Evolutionary conservation across 2,113 vertebrate genomes (phyloP), one percentile per base, ranked within the genome.

Genomic region (Crocuta crocuta): DNA sequence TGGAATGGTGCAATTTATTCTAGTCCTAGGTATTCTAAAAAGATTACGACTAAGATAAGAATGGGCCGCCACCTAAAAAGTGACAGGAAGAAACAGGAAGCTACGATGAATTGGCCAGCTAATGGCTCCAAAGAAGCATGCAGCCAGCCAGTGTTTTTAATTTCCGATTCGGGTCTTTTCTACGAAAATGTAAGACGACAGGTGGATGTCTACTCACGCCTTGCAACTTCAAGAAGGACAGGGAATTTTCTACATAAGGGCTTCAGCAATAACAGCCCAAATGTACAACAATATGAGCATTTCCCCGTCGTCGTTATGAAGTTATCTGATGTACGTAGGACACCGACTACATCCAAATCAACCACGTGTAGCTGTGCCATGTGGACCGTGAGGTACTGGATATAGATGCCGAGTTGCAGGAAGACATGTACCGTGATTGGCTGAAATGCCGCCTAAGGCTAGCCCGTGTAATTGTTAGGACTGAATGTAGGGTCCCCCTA

Each of bases 311-410:
- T 90, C 39, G 50, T 1, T 13, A 53, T n/a, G 28, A 70, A 70
- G 31, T 58, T 39, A 17, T 70, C n/a, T 17, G 43, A 71, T 26
- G 17, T 17, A 71, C 2, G 4, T 2, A 61, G 12, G 58, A 33
- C n/a, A 45, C 0, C 4, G 10, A 82, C 26, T 31, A 70, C 35
- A 21, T 16, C 4, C 26, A 70, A 31, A 33, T 26, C 48, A 55
- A 55, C 33, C 4, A 26, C 0, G 15, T 6, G 13, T 1, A 71
- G 5, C 12, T 58, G 35, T 45, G 28, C 7, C 7, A 16, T 0
- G 2, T 28, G 23, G 50, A 88, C 26, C 39, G 19, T 0, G 5
- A 61, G 53, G 2, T 23, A 48, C 15, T 2, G 50, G 26, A 80
- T 10, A 21, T 0, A 63, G 7, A 21, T 23, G 15, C 31, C 10